Percentiles rank a stretch among this genome's conserved stretches.
Evolutionary conservation across 2,113 vertebrate species (phyloP).

Genomic region (Eclectus roratus): DNA sequence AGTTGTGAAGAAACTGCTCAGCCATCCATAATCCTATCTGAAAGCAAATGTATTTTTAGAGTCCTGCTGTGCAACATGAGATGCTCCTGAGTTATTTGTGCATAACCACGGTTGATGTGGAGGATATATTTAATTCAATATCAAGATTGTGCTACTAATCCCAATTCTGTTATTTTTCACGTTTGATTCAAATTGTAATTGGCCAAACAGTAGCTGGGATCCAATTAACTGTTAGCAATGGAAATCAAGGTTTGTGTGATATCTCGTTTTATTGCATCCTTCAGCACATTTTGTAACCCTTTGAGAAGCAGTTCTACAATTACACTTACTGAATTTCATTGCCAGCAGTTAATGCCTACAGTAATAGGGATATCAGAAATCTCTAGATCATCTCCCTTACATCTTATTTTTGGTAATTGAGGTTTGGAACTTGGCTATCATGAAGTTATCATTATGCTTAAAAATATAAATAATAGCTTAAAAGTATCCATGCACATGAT

Average conservation of each 20-base stretch:
- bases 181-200: neutral
- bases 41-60: neutral
- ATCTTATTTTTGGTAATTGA: neutral
- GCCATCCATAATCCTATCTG: neutral
- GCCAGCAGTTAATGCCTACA: neutral
- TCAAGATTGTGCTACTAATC: neutral
- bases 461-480: neutral
- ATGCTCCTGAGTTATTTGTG: neutral
- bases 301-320: neutral
- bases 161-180: neutral
- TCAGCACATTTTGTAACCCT: neutral
- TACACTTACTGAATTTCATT: neutral
- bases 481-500: neutral
- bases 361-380: neutral
- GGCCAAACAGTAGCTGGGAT: neutral
- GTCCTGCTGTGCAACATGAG: neutral
- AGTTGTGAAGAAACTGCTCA: neutral
- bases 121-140: neutral
- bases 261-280: neutral
- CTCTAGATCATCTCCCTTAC: accelerated
- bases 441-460: neutral
- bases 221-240: neutral
- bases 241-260: neutral
- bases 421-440: neutral
- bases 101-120: neutral